Evolutionary conservation across 2,113 vertebrate genomes (phyloP).

Genomic region (Alethe castanea): DNA sequence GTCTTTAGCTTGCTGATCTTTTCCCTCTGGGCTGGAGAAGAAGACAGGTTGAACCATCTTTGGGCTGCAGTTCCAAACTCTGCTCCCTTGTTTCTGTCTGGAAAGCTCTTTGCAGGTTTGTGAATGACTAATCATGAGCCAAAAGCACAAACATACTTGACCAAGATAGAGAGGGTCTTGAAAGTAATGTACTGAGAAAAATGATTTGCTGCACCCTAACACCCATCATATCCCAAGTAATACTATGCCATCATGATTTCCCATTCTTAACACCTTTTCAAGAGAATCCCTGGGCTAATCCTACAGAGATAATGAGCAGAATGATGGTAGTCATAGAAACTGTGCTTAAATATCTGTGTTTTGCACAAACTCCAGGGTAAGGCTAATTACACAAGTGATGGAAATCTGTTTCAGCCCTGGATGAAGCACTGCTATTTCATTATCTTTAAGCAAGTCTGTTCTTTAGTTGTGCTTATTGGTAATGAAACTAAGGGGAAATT

Average conservation of each 20-base stretch:
- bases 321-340: constrained; percentile 49
- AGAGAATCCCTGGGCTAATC: neutral
- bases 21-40: neutral
- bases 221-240: neutral
- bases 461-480: neutral
- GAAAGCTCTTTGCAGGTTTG: neutral
- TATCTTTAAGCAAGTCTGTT: neutral
- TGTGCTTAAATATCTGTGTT: neutral
- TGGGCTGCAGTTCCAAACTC: neutral
- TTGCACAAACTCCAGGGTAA: neutral
- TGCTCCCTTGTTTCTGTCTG: neutral
- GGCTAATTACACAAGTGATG: neutral
- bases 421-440: neutral
- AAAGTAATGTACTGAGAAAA: neutral
- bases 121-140: neutral
- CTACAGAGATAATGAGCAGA: neutral
- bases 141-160: neutral
- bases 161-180: neutral
- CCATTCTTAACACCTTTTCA: neutral
- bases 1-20: neutral
- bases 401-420: neutral
- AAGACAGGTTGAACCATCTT: neutral
- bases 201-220: neutral
- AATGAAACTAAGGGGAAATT: neutral
- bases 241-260: neutral